Conservation (phyloP, 1,140 invertebrate species). For the Theocolax elegans region DNA sequence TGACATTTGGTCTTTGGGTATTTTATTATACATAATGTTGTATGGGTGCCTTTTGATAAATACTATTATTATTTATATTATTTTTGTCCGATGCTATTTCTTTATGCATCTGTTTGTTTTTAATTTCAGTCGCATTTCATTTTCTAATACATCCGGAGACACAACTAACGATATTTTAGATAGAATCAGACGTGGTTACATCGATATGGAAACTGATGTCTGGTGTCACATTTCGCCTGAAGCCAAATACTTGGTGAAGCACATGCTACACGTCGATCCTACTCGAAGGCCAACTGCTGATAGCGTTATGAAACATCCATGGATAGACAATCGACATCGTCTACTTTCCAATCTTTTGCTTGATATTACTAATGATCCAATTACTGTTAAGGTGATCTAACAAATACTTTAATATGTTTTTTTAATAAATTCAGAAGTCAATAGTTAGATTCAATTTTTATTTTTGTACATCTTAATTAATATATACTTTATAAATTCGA, state of each 20-base stretch:
- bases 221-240: conserved; percentile 81
- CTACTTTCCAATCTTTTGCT: conserved; percentile 67
- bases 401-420: no score
- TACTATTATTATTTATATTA: conserved; percentile 16
- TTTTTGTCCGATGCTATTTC: background rate
- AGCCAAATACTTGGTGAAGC: conserved; percentile 89
- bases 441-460: no score
- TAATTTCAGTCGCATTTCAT: conserved; percentile 82
- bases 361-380: conserved; percentile 59
- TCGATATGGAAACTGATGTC: conserved; percentile 80
- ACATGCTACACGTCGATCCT: conserved; percentile 95
- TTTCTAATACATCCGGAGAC: conserved; percentile 90
- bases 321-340: conserved; percentile 76
- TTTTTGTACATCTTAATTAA: no score
- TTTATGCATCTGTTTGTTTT: no score
- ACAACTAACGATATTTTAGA: conserved; percentile 91
- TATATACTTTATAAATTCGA: no score
- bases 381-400: conserved; percentile 61
- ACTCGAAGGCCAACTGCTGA: conserved; percentile 84
- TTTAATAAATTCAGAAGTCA: no score
- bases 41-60: conserved; percentile 79
- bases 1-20: conserved; percentile 98
- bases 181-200: conserved; percentile 89
- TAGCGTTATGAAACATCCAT: conserved; percentile 87
- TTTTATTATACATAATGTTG: conserved; percentile 96